These are phyloP conservation scores for Thaumatotibia leucotreta DNA, from an alignment of 1,140 invertebrate genomes.

Conservation along the genomic window DNA sequence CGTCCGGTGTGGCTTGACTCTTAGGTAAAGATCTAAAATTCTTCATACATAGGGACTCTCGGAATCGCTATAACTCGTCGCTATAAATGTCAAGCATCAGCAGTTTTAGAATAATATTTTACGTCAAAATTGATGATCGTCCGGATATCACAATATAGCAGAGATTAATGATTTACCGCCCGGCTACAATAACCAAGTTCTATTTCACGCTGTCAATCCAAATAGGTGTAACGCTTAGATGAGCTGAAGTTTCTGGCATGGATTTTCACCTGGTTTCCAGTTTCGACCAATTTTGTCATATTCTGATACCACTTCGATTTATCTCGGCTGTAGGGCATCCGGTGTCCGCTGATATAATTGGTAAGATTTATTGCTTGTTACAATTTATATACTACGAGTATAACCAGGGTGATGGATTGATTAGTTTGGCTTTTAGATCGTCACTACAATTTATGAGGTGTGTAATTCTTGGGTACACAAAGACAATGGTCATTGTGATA, in stretches of 20 bases:
- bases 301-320: conserved; percentile 31
- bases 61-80: no score
- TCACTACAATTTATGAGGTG: not conserved
- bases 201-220: conserved; percentile 46
- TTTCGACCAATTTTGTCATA: conserved; percentile 36
- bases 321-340: conserved; percentile 26
- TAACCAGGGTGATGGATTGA: not conserved
- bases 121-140: conserved; percentile 7
- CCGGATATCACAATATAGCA: not conserved
- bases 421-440: not conserved
- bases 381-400: not conserved
- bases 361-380: not conserved
- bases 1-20: no score
- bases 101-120: conserved; percentile 6
- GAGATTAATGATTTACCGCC: conserved; percentile 9
- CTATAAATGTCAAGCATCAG: not conserved
- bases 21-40: no score
- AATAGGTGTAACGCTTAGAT: conserved; percentile 14
- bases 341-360: conserved; percentile 23
- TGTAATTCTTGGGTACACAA: not conserved
- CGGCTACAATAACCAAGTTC: conserved; percentile 15
- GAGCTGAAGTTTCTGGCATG: conserved; percentile 23
- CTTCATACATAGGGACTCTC: no score
- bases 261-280: conserved; percentile 31
- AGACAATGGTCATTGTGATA: not conserved